These are phyloP conservation scores for Lepus americanus DNA, from an alignment of 2,113 vertebrate species.

Conservation along the genomic window DNA sequence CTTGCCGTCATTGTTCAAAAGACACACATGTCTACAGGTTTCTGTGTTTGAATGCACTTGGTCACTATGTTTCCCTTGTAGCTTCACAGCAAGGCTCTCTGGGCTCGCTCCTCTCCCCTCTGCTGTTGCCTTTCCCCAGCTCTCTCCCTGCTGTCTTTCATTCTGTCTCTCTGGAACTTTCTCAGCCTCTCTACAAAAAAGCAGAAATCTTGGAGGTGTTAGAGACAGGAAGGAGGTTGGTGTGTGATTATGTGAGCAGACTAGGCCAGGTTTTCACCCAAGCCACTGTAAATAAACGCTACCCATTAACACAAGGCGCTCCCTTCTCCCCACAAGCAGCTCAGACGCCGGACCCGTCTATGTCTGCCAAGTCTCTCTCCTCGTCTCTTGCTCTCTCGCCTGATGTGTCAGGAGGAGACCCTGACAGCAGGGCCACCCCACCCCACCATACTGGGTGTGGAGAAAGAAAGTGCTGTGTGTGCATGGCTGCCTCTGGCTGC, in stretches of 20 bases:
- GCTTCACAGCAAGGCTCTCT: neutral
- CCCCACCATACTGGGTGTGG: neutral
- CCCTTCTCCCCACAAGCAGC: neutral
- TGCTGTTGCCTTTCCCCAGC: neutral
- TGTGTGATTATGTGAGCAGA: neutral
- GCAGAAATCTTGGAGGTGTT: neutral
- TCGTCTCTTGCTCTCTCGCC: neutral
- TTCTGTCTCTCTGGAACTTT: neutral
- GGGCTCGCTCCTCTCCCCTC: neutral
- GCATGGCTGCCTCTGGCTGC: fast-evolving
- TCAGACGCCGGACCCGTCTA: fast-evolving
- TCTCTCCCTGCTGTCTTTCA: neutral
- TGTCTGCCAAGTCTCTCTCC: neutral
- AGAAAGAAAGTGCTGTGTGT: neutral
- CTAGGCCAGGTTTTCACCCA: neutral
- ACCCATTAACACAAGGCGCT: neutral
- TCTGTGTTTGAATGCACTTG: neutral
- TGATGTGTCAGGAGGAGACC: neutral
- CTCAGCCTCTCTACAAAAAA: neutral
- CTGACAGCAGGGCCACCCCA: fast-evolving
- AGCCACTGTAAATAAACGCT: neutral
- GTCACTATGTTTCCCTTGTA: neutral
- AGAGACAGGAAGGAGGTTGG: neutral
- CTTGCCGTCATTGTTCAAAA: neutral
- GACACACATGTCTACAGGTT: neutral